These are phyloP conservation scores for Aegithalos caudatus DNA, from an alignment of 2,113 vertebrate species.

Conservation along the genomic window DNA sequence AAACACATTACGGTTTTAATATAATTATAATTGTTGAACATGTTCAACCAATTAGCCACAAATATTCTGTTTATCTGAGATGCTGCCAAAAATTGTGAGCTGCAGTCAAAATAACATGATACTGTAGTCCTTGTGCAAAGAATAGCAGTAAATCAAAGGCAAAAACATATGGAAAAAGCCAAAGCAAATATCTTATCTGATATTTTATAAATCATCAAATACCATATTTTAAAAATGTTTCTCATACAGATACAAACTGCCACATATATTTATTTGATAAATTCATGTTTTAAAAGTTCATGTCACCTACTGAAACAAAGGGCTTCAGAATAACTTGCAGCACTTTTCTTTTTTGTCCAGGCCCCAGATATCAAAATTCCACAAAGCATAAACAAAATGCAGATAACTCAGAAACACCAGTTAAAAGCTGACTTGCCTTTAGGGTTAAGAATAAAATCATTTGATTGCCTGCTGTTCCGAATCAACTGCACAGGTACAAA, in stretches of 20 bases:
- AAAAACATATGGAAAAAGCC: slow-evolving; percentile 23
- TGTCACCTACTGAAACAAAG: slow-evolving; percentile 33
- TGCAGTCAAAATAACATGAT: slow-evolving; percentile 64
- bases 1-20: slow-evolving; percentile 70
- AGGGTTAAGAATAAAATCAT: background rate
- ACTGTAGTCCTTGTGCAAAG: slow-evolving; percentile 45
- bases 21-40: slow-evolving; percentile 73
- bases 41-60: slow-evolving; percentile 75
- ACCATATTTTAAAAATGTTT: slow-evolving; percentile 35
- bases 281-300: slow-evolving; percentile 40
- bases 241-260: background rate
- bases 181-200: slow-evolving; percentile 66
- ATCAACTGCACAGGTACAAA: background rate
- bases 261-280: slow-evolving; percentile 58
- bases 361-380: background rate
- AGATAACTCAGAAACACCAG: background rate
- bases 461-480: background rate
- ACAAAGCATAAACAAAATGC: background rate
- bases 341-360: background rate
- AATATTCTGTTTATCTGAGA: slow-evolving; percentile 75
- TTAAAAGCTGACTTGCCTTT: background rate
- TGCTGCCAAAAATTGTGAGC: slow-evolving; percentile 65
- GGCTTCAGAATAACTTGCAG: background rate
- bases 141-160: slow-evolving; percentile 48
- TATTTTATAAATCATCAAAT: slow-evolving; percentile 60